Conservation (phyloP, 2,797 vertebrate species). For the Tapera naevia region DNA sequence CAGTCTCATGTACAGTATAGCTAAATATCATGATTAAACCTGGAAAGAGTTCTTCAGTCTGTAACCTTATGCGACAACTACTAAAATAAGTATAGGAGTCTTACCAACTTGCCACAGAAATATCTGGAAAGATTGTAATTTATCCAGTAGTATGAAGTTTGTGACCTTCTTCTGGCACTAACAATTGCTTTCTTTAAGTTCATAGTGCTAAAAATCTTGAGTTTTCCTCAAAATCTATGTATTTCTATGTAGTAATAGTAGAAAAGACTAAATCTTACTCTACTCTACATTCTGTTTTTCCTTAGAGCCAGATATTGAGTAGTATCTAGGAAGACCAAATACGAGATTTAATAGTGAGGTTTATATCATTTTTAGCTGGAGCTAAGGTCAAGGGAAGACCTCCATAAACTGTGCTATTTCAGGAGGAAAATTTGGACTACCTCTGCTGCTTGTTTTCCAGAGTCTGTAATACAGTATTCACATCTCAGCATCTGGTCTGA, state of each 20-base stretch:
- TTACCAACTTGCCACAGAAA: neutral
- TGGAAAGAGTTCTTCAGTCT: neutral
- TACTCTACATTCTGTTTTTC: rapidly evolving
- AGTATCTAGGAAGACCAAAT: neutral
- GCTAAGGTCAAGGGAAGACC: neutral
- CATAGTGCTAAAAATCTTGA: neutral
- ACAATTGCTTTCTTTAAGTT: neutral
- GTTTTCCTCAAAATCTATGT: neutral
- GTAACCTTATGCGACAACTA: neutral
- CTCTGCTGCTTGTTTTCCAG: neutral
- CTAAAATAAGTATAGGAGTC: neutral
- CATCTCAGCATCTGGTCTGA: neutral
- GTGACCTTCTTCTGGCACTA: neutral
- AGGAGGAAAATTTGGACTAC: neutral
- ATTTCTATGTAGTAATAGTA: neutral
- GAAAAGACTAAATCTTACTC: neutral
- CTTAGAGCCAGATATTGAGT: neutral
- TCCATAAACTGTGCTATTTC: neutral
- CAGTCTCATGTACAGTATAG: neutral
- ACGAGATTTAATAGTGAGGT: neutral
- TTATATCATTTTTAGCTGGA: neutral
- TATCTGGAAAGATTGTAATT: neutral
- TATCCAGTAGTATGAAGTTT: neutral
- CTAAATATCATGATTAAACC: neutral
- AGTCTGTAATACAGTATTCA: neutral